phyloP scores from a whole-genome alignment of 1,140 invertebrate genomes.

The Anastrepha ludens region DNA sequence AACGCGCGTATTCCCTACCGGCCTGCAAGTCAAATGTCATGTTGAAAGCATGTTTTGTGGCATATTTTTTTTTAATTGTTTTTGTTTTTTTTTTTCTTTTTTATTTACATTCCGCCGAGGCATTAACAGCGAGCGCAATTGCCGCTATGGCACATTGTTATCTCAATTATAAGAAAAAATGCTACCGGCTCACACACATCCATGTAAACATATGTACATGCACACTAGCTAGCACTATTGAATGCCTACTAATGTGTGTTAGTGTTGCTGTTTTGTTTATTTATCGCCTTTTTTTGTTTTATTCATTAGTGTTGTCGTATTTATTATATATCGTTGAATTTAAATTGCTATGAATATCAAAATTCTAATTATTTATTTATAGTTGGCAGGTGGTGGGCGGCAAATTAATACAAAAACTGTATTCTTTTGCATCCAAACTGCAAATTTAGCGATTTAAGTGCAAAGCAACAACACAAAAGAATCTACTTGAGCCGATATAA shows the following conservation, averaged over 20 bases:
- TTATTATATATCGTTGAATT: background rate
- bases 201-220: background rate
- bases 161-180: constrained; percentile 43
- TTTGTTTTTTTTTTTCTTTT: background rate
- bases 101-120: background rate
- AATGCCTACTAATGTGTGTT: background rate
- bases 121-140: background rate
- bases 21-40: constrained; percentile 8
- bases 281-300: too few species aligned
- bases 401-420: too few species aligned
- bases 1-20: background rate
- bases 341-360: background rate
- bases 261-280: too few species aligned
- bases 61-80: background rate
- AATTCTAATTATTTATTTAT: background rate
- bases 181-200: background rate
- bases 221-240: background rate
- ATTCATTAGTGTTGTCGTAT: too few species aligned
- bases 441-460: too few species aligned
- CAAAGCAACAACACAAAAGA: too few species aligned
- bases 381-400: too few species aligned
- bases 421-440: too few species aligned
- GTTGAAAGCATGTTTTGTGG: background rate
- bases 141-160: constrained; percentile 15
- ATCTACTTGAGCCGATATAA: too few species aligned